These are phyloP conservation scores for Formicarius rufipectus DNA, from an alignment of 2,113 vertebrate genomes.

Conservation along the genomic window DNA sequence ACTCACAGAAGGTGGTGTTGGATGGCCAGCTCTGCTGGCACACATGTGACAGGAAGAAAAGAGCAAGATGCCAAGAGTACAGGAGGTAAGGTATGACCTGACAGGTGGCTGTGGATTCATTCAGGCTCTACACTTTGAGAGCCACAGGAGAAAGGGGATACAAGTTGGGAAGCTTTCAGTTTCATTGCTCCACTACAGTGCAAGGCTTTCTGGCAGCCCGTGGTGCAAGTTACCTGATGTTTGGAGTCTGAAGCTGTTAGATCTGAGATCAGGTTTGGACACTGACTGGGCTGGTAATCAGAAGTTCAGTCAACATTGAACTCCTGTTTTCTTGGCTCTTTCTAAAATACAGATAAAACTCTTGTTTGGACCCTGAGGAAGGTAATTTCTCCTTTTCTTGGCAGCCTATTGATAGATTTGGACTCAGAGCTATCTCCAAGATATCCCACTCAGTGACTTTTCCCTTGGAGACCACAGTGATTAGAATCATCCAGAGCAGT, in stretches of 20 bases:
- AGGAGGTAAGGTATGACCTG: neutral
- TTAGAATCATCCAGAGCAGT: neutral
- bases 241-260: neutral
- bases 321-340: neutral
- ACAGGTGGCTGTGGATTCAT: slow-evolving; percentile 3
- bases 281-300: neutral
- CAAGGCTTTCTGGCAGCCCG: neutral
- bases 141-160: neutral
- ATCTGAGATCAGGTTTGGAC: neutral
- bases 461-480: neutral
- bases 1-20: neutral
- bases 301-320: neutral
- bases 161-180: neutral
- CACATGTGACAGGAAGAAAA: neutral
- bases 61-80: neutral
- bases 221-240: fast-evolving
- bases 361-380: neutral
- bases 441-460: neutral
- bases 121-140: neutral
- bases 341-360: neutral
- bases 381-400: neutral
- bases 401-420: neutral
- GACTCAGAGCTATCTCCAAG: neutral
- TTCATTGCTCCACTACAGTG: fast-evolving
- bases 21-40: neutral